Percentiles rank a stretch among this genome's conserved stretches.
Conservation (phyloP, 2,888 invertebrate genomes). For the Epinotia bilunana region DNA sequence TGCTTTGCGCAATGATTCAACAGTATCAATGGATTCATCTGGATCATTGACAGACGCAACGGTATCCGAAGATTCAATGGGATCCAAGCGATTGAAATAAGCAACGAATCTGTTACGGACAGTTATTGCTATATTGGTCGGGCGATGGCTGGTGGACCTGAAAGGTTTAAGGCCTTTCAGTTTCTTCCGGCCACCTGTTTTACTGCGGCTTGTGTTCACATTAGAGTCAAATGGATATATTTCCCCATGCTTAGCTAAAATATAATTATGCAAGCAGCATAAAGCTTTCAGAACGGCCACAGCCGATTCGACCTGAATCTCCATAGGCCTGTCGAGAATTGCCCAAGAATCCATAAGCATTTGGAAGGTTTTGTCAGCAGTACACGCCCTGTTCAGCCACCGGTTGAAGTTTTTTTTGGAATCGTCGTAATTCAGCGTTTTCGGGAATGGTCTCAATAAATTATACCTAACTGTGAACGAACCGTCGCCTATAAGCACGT, state of each 20-base stretch:
- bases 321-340: conserved; percentile 1
- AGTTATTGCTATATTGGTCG: conserved; percentile 1
- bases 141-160: neutral
- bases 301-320: neutral
- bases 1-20: neutral
- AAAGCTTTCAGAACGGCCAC: conserved; percentile 2
- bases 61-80: neutral
- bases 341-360: conserved; percentile 21
- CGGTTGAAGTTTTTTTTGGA: conserved; percentile 5
- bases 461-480: neutral
- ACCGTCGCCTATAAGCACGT: conserved; percentile 2
- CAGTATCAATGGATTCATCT: neutral
- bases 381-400: neutral
- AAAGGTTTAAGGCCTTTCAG: neutral
- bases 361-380: conserved; percentile 9
- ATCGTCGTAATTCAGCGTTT: neutral
- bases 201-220: neutral
- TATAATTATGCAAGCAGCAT: conserved; percentile 36
- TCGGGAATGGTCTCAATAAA: conserved; percentile 15
- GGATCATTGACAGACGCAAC: neutral
- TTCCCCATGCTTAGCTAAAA: conserved; percentile 5
- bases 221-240: neutral
- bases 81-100: conserved; percentile 6
- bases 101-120: neutral
- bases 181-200: neutral